Evolutionary conservation across 2,888 invertebrate genomes (phyloP).

Genomic region (Merodon equestris): DNA sequence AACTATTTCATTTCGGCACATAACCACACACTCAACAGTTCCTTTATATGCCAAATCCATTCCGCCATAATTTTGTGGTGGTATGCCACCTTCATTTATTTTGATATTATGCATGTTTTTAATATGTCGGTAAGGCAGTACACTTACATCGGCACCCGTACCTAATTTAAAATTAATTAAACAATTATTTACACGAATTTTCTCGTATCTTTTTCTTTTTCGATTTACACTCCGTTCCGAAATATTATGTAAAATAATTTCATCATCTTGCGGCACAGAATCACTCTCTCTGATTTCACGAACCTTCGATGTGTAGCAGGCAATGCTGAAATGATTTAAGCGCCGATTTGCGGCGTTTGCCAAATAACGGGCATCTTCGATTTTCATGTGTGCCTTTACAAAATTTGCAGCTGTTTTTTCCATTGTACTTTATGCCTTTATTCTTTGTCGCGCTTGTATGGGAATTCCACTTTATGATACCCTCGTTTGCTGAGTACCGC

Average conservation of each 20-base stretch:
- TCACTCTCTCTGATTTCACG: slow-evolving; percentile 20
- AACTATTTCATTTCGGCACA: slow-evolving; percentile 47
- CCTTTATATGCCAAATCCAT: slow-evolving; percentile 43
- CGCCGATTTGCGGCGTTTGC: too few relatives aligned
- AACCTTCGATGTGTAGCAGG: slow-evolving; percentile 33
- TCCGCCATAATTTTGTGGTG: slow-evolving; percentile 48
- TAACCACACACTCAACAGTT: slow-evolving; percentile 35
- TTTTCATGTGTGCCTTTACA: too few relatives aligned
- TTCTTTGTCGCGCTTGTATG: too few relatives aligned
- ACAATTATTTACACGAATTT: too few relatives aligned
- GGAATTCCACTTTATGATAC: too few relatives aligned
- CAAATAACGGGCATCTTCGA: too few relatives aligned
- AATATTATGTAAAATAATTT: slow-evolving; percentile 33
- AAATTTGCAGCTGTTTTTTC: too few relatives aligned
- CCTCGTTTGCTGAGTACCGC: too few relatives aligned
- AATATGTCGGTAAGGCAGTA: slow-evolving; percentile 43
- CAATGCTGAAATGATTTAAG: too few relatives aligned
- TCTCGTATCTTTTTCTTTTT: slow-evolving; percentile 8
- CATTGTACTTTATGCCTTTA: too few relatives aligned
- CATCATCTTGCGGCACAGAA: slow-evolving; percentile 5
- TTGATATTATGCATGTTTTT: slow-evolving; percentile 34
- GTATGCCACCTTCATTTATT: slow-evolving; percentile 36
- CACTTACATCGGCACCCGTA: slow-evolving; percentile 51
- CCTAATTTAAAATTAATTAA: slow-evolving; percentile 8
- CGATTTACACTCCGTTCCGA: slow-evolving; percentile 6